These are phyloP conservation scores for Gandaritis pyraliata DNA, from an alignment of 2,888 invertebrate species.

Conservation along the genomic window DNA sequence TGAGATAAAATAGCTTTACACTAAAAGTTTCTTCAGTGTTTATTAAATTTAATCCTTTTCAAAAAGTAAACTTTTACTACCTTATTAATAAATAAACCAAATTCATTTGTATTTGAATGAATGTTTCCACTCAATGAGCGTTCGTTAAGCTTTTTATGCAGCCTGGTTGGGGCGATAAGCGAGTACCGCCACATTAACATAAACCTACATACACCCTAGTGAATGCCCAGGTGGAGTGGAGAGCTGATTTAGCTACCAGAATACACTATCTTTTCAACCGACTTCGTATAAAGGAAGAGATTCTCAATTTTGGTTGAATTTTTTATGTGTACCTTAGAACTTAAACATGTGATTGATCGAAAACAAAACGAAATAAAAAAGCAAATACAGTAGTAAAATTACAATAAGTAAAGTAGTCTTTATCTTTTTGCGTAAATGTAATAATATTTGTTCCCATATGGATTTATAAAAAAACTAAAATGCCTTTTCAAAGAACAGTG, in stretches of 20 bases:
- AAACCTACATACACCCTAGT: conserved; percentile 23
- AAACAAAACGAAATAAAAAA: no score
- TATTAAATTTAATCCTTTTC: background rate
- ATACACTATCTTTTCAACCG: background rate
- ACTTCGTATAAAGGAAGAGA: no score
- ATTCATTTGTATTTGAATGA: conserved; percentile 15
- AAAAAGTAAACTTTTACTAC: background rate
- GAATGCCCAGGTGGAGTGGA: conserved; percentile 7
- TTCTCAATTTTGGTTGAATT: no score
- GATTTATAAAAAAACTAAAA: no score
- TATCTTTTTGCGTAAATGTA: no score
- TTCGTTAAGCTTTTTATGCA: conserved; percentile 29
- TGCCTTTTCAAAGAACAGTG: no score
- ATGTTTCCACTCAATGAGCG: conserved; percentile 14
- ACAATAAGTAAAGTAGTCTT: no score
- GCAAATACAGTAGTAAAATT: no score
- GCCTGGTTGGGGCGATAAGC: conserved; percentile 28
- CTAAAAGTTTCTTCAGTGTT: background rate
- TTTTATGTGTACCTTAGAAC: no score
- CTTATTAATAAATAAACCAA: conserved; percentile 1
- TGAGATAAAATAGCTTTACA: background rate
- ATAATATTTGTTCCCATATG: no score
- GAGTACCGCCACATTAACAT: conserved; percentile 23
- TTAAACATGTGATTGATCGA: no score
- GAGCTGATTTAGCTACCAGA: conserved; percentile 6